phyloP scores from a whole-genome alignment of 1,140 invertebrate genomes.

The Philopotamus ludificatus region DNA sequence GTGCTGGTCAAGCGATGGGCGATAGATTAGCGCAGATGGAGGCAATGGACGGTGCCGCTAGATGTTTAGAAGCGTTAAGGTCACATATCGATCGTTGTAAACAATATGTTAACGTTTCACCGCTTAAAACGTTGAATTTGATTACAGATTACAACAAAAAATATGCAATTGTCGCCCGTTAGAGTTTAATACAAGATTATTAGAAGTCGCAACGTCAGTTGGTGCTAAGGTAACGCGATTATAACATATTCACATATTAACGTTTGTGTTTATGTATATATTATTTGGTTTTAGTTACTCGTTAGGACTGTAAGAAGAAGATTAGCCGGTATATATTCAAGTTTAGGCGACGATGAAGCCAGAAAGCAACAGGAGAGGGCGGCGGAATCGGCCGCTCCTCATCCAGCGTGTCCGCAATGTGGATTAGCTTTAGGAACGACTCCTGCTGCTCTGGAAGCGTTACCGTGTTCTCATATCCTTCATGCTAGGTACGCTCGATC shows the following conservation, averaged over 20 bases:
- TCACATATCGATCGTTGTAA: too few relatives aligned
- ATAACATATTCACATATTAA: not conserved
- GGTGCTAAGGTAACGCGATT: conserved; percentile 67
- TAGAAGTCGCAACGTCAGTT: conserved; percentile 77
- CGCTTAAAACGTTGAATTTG: too few relatives aligned
- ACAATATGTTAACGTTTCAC: too few relatives aligned
- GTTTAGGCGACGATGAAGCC: conserved; percentile 77
- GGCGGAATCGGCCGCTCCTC: conserved; percentile 70
- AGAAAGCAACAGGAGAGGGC: conserved; percentile 70
- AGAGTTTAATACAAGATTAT: conserved; percentile 76
- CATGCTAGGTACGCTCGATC: conserved; percentile 69
- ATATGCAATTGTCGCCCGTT: conserved; percentile 81
- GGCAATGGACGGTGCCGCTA: conserved; percentile 80
- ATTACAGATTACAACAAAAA: conserved; percentile 65
- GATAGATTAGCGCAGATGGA: conserved; percentile 83
- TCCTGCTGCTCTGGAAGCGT: conserved; percentile 69
- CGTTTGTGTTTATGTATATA: not conserved
- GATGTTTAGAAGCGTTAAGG: conserved; percentile 73
- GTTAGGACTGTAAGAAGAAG: conserved; percentile 74
- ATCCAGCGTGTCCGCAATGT: conserved; percentile 74
- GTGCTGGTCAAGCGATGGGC: conserved; percentile 71
- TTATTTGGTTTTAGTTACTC: conserved; percentile 60
- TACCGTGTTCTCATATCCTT: conserved; percentile 81
- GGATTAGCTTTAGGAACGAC: conserved; percentile 66
- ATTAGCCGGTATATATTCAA: conserved; percentile 73